Evolutionary conservation across 2,797 vertebrate species (phyloP), one percentile per base, ranked within the genome.

Genomic region (Lepidocolaptes lacrymiger): DNA sequence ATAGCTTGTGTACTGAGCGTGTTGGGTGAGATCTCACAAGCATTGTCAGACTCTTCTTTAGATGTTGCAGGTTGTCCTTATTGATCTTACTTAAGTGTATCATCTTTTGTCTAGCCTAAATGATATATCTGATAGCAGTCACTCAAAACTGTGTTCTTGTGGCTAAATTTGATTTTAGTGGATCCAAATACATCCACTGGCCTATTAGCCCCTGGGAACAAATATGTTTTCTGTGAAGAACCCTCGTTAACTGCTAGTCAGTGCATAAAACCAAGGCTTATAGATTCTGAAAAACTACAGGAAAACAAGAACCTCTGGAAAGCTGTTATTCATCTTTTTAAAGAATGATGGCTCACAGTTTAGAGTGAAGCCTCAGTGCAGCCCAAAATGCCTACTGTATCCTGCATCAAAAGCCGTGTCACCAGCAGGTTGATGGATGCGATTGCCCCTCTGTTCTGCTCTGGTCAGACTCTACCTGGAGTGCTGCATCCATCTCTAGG

Each of bases 401-500:
- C 36, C 48, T 55, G 3, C 27, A 56, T 61, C 54, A 24, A 6
- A 67, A 85, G 44, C 1, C 46, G 2, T 0, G 0, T 36, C 36
- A 21, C 10, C 30, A 81, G 2, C 9, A 34, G 44, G 11, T 2
- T 0, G 0, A 34, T 28, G 28, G 34, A 36, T 32, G 5, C 2
- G 49, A 61, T 88, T 55, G 21, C 72, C 1, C 41, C 27, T 84
- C 10, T 76, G 0, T 44, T 86, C 46, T 2, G 2, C 52, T 32
- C 23, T 59, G 1, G 6, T 58, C 48, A 63, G 14, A 55, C 4
- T n/a, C 28, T 15, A 32, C 22, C 16, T 66, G 64, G 1, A 54
- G 23, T 28, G 0, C 16, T 62, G 22, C 0, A 0, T 77, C 37
- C 52, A 27, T 48, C 4, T 71, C 22, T 46, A 30, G 26, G 32